Evolutionary conservation across 2,888 invertebrate species (phyloP).

Genomic region (Strigamia maritima): DNA sequence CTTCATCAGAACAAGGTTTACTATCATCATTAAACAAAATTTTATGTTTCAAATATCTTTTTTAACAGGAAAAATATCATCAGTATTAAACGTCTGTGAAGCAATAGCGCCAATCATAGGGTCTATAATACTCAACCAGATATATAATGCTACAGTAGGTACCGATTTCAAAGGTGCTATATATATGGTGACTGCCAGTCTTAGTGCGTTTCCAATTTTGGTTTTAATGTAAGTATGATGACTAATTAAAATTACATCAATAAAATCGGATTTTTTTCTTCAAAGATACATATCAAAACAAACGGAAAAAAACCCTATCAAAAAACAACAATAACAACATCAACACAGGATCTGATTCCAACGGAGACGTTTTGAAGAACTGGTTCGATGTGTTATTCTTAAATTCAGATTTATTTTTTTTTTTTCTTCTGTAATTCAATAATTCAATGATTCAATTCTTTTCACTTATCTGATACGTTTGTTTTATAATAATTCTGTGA

Average conservation of each 20-base stretch:
- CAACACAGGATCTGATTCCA: not conserved
- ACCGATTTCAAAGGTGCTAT: not conserved
- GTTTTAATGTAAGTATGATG: not conserved
- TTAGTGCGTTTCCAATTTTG: not conserved
- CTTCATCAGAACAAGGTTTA: not conserved
- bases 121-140: not conserved
- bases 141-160: not conserved
- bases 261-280: not conserved
- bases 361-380: no score
- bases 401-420: no score
- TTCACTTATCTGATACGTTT: no score
- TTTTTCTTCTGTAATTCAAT: no score
- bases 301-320: not conserved
- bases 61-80: not conserved
- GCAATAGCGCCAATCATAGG: not conserved
- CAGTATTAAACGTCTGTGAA: not conserved
- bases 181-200: not conserved
- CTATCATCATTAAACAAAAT: no score
- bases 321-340: not conserved
- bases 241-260: not conserved
- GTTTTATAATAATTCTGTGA: no score
- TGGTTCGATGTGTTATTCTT: no score
- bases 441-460: no score
- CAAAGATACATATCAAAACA: not conserved
- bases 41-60: not conserved